Conservation (phyloP, 2,888 invertebrate genomes). For the Dysmachus trigonus region DNA sequence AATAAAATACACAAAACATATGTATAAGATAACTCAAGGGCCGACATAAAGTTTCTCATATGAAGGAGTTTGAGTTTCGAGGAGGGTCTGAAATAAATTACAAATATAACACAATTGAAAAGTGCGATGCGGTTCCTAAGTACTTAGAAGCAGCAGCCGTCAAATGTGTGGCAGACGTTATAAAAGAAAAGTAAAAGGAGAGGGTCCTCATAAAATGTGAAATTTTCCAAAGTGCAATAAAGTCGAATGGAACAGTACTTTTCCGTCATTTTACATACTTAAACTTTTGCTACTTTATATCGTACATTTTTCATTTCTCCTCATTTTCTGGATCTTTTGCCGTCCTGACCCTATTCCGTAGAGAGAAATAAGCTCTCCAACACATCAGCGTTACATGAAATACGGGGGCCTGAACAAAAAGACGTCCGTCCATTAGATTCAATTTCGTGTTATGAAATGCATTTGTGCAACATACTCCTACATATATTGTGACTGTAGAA, state of each 20-base stretch:
- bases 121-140: neutral
- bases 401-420: slow-evolving; percentile 17
- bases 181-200: neutral
- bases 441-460: slow-evolving; percentile 28
- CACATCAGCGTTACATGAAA: slow-evolving; percentile 21
- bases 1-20: neutral
- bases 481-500: neutral
- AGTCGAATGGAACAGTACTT: slow-evolving; percentile 8
- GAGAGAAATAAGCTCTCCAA: slow-evolving; percentile 4
- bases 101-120: neutral
- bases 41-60: neutral
- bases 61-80: neutral
- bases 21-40: neutral
- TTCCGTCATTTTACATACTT: slow-evolving; percentile 11
- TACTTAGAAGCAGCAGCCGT: neutral
- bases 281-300: neutral
- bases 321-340: slow-evolving; percentile 4
- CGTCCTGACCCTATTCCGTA: neutral
- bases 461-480: neutral
- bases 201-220: neutral
- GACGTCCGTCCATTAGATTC: slow-evolving; percentile 14
- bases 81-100: neutral
- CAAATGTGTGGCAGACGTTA: neutral
- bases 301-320: slow-evolving; percentile 12
- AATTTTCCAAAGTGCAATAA: slow-evolving; percentile 19